phyloP scores from a whole-genome alignment of 2,113 vertebrate species.

The Cyphomyrus discorhynchus region DNA sequence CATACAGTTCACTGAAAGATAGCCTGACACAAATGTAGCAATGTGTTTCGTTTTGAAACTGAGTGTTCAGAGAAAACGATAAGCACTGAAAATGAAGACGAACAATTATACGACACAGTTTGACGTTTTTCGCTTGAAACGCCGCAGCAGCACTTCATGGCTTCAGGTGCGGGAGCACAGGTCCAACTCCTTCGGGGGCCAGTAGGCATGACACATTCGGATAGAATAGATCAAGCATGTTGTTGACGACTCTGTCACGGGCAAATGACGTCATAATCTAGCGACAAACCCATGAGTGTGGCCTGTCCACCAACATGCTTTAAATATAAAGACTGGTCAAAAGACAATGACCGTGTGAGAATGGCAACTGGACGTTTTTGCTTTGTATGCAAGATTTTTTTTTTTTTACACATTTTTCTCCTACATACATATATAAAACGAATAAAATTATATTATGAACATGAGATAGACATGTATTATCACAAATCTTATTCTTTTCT shows the following conservation, averaged over 20 bases:
- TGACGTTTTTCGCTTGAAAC: background rate
- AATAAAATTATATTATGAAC: constrained; percentile 68
- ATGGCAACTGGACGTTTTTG: background rate
- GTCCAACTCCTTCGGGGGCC: background rate
- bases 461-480: constrained; percentile 55
- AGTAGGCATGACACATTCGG: background rate
- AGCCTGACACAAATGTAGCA: background rate
- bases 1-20: background rate
- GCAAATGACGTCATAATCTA: background rate
- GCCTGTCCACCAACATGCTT: background rate
- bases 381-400: background rate
- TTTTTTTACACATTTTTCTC: constrained; percentile 19
- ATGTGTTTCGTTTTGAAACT: background rate
- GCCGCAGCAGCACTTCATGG: background rate
- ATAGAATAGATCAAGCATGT: background rate
- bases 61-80: background rate
- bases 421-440: constrained; percentile 56
- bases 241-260: background rate
- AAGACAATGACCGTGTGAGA: background rate
- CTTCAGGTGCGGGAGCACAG: background rate
- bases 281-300: background rate
- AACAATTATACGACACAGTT: background rate
- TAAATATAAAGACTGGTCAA: background rate
- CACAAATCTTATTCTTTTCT: constrained; percentile 39
- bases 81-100: background rate